These are phyloP conservation scores for Cerceris rybyensis DNA, from an alignment of 2,888 invertebrate genomes.

Conservation along the genomic window DNA sequence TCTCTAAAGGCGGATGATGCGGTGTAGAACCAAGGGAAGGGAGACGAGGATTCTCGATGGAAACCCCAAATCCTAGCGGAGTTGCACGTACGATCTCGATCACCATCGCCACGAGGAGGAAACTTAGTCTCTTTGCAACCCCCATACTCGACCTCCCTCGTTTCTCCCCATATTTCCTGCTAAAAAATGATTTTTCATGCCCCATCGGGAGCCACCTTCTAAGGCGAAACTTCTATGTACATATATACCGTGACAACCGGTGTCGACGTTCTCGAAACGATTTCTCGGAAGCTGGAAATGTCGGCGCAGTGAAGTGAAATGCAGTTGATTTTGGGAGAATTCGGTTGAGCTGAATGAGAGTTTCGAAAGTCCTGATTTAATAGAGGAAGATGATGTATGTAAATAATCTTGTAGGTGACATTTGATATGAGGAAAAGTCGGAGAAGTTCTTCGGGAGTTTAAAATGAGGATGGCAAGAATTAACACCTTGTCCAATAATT, in stretches of 20 bases:
- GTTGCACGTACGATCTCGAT: background rate
- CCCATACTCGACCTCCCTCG: slow-evolving; percentile 21
- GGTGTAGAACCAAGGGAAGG: too few species aligned
- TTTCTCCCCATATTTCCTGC: background rate
- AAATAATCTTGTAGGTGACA: too few species aligned
- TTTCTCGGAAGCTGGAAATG: background rate
- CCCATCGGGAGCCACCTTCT: background rate
- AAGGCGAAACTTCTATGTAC: background rate
- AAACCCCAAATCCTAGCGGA: slow-evolving; percentile 21
- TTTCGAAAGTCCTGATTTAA: too few species aligned
- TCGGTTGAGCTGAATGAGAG: too few species aligned
- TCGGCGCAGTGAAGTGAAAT: background rate
- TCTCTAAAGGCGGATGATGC: too few species aligned
- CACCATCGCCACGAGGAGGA: background rate
- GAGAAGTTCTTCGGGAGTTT: too few species aligned
- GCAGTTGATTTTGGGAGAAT: too few species aligned
- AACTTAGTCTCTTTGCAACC: background rate
- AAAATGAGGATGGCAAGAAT: too few species aligned
- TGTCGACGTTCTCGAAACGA: background rate
- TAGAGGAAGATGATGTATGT: too few species aligned
- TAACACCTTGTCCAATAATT: too few species aligned
- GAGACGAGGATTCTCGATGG: slow-evolving; percentile 17
- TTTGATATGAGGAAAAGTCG: too few species aligned
- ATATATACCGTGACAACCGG: background rate
- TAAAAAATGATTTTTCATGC: background rate